Conservation (phyloP, 2,113 vertebrate species). For the Perognathus longimembris region DNA sequence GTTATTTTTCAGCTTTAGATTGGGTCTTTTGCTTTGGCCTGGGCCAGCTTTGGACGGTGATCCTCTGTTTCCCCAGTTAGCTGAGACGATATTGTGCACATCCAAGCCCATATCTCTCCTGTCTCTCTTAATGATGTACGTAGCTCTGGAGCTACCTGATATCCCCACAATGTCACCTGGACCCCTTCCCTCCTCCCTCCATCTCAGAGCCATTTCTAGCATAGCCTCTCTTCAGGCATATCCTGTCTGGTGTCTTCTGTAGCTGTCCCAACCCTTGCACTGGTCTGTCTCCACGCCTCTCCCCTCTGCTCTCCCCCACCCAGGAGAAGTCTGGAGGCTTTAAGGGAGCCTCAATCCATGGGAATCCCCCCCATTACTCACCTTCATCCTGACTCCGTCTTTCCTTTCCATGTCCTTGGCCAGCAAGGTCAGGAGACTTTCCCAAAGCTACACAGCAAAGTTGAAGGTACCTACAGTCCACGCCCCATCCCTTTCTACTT, state of each 20-base stretch:
- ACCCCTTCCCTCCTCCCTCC: not conserved
- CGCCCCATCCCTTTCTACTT: not conserved
- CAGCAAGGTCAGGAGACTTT: conserved; percentile 16
- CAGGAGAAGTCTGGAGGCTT: not conserved
- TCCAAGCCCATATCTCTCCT: not conserved
- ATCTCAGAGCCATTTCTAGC: not conserved
- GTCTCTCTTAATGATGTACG: no score
- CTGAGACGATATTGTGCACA: no score
- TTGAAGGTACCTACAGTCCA: not conserved
- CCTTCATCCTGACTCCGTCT: conserved; percentile 40
- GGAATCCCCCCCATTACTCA: conserved; percentile 33
- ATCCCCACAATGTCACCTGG: not conserved
- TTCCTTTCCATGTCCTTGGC: conserved; percentile 6
- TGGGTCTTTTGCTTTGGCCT: no score
- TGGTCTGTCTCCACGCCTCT: no score
- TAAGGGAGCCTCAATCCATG: not conserved
- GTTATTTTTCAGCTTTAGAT: no score
- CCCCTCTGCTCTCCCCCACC: rapidly evolving
- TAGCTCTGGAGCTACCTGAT: no score
- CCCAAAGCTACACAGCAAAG: conserved; percentile 52
- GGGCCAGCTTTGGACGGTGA: no score
- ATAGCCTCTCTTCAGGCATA: not conserved
- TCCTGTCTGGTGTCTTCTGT: conserved; percentile 9
- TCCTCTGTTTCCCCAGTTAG: no score
- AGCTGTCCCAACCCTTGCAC: no score